Conservation (phyloP, 2,797 vertebrate genomes). For the Rallus crepitans region DNA sequence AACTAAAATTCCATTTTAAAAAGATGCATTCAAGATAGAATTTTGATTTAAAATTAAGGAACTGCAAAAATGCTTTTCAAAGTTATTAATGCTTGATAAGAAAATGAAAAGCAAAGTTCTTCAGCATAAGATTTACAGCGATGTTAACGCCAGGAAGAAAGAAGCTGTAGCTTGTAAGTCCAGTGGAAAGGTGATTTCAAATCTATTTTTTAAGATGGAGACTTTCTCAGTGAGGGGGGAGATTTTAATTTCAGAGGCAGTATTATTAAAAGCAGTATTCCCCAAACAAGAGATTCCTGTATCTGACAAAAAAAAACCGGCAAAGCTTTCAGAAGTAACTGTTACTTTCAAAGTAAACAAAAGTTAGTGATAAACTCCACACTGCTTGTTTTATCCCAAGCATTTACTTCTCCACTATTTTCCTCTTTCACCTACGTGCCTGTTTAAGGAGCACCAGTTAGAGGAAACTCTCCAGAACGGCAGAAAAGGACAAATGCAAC, state of each 20-base stretch:
- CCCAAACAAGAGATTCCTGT: neutral
- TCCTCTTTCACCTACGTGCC: neutral
- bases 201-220: neutral
- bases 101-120: neutral
- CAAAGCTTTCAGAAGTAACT: neutral
- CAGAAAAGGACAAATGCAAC: neutral
- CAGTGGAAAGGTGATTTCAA: neutral
- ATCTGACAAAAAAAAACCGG: neutral
- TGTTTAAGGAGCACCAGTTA: neutral
- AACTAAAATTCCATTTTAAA: neutral
- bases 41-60: neutral
- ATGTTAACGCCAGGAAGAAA: neutral
- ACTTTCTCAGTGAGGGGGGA: rapidly evolving
- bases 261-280: neutral
- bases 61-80: neutral
- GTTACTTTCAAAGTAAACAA: neutral
- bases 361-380: neutral
- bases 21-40: neutral
- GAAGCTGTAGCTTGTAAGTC: neutral
- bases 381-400: neutral
- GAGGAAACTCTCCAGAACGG: neutral
- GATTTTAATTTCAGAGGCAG: neutral
- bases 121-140: neutral
- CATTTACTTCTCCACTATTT: neutral
- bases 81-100: neutral